Evolutionary conservation across 2,797 vertebrate species (phyloP).

Genomic region (Antennarius maculatus): DNA sequence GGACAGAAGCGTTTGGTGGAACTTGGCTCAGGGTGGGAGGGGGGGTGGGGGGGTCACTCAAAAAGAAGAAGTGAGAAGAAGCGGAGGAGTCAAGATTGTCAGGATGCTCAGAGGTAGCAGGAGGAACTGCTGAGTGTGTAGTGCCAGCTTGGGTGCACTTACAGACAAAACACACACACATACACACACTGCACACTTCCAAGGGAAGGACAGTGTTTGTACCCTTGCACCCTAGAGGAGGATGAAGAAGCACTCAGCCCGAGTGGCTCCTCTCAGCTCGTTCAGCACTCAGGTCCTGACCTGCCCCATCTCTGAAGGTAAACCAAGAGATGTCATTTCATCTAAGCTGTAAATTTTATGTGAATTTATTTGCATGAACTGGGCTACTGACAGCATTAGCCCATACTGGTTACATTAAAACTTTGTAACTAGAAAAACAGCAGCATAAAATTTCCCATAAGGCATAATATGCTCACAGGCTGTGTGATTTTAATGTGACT

Average conservation of each 20-base stretch:
- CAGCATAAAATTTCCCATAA: constrained; percentile 2
- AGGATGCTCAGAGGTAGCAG: constrained; percentile 71
- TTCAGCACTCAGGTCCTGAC: constrained; percentile 87
- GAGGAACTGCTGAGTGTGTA: constrained; percentile 74
- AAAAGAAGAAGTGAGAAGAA: constrained; percentile 44
- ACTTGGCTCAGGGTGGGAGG: constrained; percentile 14
- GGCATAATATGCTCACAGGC: background rate
- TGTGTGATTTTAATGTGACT: background rate
- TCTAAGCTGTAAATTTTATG: background rate
- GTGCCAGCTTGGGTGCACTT: constrained; percentile 30
- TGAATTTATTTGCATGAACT: constrained; percentile 18
- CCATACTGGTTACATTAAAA: constrained; percentile 1
- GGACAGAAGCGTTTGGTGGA: constrained; percentile 57
- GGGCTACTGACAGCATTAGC: background rate
- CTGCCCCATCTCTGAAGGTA: constrained; percentile 87
- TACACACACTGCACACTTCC: constrained; percentile 26
- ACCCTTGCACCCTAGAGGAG: constrained; percentile 71
- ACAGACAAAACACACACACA: constrained; percentile 17
- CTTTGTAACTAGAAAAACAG: background rate
- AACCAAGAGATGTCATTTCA: constrained; percentile 40
- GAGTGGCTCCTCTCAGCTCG: constrained; percentile 86
- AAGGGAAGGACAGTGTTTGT: constrained; percentile 70
- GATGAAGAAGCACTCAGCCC: constrained; percentile 88
- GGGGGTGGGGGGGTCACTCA: constrained; percentile 15
- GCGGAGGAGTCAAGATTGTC: constrained; percentile 62